phyloP scores from a whole-genome alignment of 2,113 vertebrate genomes.

The Bettongia penicillata region DNA sequence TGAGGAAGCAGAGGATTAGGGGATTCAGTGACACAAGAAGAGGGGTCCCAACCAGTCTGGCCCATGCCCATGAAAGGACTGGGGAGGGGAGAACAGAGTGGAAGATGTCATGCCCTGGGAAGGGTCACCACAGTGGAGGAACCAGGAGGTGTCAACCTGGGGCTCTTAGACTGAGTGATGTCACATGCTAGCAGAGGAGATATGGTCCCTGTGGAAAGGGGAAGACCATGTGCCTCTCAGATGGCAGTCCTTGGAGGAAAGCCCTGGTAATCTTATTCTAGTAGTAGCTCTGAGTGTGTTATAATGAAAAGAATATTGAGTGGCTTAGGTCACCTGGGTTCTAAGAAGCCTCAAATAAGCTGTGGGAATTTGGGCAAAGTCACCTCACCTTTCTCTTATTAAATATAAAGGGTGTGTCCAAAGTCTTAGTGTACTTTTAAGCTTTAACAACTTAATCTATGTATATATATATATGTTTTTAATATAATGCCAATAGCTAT shows the following conservation, averaged over 20 bases:
- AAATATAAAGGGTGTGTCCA: background rate
- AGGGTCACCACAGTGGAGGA: background rate
- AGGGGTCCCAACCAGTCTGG: background rate
- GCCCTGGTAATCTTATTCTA: background rate
- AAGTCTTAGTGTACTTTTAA: background rate
- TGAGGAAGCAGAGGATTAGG: background rate
- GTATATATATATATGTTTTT: background rate
- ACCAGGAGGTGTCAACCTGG: background rate
- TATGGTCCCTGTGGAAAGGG: background rate
- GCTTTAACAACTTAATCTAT: background rate
- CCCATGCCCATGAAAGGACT: background rate
- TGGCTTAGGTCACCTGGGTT: background rate
- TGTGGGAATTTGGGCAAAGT: background rate
- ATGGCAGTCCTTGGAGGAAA: background rate
- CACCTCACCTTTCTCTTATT: background rate
- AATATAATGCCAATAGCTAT: background rate
- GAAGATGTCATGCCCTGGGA: background rate
- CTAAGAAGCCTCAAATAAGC: background rate
- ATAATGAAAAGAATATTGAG: background rate
- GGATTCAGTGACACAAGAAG: background rate
- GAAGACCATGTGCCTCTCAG: background rate
- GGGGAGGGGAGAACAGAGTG: background rate
- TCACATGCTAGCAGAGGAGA: background rate
- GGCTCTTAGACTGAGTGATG: background rate
- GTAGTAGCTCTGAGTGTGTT: background rate